Conservation (phyloP, 2,797 vertebrate genomes). For the Syngnathus acus region DNA sequence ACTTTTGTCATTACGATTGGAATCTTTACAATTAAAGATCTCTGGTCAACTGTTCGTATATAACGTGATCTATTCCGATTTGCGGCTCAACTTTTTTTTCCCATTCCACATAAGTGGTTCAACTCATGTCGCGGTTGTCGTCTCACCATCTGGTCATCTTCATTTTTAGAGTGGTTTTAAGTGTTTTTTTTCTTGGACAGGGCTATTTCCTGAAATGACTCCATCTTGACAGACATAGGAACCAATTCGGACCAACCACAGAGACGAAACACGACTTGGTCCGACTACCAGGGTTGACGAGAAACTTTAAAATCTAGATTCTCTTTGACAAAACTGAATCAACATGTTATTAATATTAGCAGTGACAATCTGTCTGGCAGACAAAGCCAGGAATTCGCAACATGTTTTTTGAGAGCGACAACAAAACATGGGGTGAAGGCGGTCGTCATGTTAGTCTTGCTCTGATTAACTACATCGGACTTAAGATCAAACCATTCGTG, state of each 20-base stretch:
- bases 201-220: background rate
- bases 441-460: background rate
- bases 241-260: background rate
- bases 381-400: background rate
- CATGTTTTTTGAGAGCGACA: background rate
- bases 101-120: too few species aligned
- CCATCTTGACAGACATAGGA: background rate
- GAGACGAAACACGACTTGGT: background rate
- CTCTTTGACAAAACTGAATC: background rate
- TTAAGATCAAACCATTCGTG: conserved; percentile 13
- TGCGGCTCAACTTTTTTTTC: too few species aligned
- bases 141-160: too few species aligned
- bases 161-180: background rate
- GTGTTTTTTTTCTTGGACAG: background rate
- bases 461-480: conserved; percentile 29
- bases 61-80: too few species aligned
- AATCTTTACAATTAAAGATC: too few species aligned
- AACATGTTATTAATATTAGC: background rate
- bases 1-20: too few species aligned
- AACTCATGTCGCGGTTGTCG: too few species aligned
- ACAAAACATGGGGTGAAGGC: background rate
- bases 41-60: too few species aligned
- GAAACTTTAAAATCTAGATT: background rate
- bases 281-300: background rate
- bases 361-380: background rate